Conservation (phyloP, 1,140 invertebrate genomes). For the Drosophila miranda region DNA sequence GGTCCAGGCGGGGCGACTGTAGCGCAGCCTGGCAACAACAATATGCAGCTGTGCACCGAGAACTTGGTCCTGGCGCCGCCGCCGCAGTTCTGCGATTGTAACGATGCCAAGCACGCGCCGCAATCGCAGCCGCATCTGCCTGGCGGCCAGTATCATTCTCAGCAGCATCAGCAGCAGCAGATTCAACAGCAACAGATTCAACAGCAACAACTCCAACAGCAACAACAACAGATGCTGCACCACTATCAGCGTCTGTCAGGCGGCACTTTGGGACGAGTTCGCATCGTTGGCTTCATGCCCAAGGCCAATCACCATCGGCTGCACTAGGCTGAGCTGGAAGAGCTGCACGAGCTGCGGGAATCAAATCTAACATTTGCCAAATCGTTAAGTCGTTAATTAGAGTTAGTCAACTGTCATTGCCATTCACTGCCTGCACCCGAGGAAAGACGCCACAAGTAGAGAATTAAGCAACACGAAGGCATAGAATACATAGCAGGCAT, state of each 20-base stretch:
- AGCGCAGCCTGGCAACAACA: slow-evolving; percentile 71
- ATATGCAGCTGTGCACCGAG: slow-evolving; percentile 82
- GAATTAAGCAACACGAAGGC: too few species aligned
- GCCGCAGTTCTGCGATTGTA: slow-evolving; percentile 86
- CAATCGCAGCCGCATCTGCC: slow-evolving; percentile 70
- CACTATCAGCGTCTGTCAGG: slow-evolving; percentile 79
- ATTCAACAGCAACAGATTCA: slow-evolving; percentile 46
- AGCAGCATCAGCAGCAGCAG: slow-evolving; percentile 53
- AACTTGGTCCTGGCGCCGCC: slow-evolving; percentile 89
- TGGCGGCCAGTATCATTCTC: slow-evolving; percentile 45
- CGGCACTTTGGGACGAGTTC: slow-evolving; percentile 85
- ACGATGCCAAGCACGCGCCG: slow-evolving; percentile 77
- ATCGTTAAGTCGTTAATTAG: slow-evolving; percentile 66
- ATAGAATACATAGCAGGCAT: too few species aligned
- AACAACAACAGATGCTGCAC: slow-evolving; percentile 68
- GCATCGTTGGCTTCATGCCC: slow-evolving; percentile 91
- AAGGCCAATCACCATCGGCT: slow-evolving; percentile 84
- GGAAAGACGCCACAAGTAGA: not conserved
- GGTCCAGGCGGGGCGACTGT: slow-evolving; percentile 54
- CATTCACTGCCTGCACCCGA: slow-evolving; percentile 55
- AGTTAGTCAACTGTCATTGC: slow-evolving; percentile 72
- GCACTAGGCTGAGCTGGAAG: slow-evolving; percentile 49
- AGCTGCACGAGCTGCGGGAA: slow-evolving; percentile 8
- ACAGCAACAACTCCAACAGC: slow-evolving; percentile 62
- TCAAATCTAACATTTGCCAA: slow-evolving; percentile 66